Evolutionary conservation across 2,888 invertebrate species (phyloP).

Genomic region (Agrilus biguttatus): DNA sequence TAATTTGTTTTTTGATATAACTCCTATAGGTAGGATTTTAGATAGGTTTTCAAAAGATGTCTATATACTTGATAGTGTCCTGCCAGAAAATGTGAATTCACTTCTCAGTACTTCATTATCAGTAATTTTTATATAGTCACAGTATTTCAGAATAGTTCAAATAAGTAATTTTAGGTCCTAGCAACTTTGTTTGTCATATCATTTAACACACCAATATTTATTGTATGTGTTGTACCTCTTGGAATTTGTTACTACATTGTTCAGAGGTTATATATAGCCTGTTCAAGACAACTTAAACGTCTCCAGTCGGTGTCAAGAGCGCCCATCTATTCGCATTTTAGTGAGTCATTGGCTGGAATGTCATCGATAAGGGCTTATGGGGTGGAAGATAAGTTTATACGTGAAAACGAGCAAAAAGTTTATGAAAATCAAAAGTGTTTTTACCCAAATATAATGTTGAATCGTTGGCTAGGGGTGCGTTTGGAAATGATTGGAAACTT

Average conservation of each 20-base stretch:
- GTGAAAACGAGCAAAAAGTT: constrained; percentile 35
- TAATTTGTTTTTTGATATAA: constrained; percentile 64
- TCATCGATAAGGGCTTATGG: constrained; percentile 34
- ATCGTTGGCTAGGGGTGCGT: constrained; percentile 30
- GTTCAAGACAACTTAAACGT: constrained; percentile 11
- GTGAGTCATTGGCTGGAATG: constrained; percentile 30
- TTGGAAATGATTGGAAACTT: constrained; percentile 37
- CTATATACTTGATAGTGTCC: constrained; percentile 53
- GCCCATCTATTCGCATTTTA: constrained; percentile 40
- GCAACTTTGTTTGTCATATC: background rate
- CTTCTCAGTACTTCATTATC: constrained; percentile 52
- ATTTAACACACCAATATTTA: background rate
- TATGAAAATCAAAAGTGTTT: constrained; percentile 36
- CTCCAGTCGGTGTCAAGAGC: constrained; percentile 21
- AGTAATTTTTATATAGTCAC: constrained; percentile 32
- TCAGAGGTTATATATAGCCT: constrained; percentile 23
- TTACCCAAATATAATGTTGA: constrained; percentile 34
- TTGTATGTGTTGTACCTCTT: background rate
- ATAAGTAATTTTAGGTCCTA: background rate
- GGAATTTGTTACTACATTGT: background rate
- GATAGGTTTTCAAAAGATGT: constrained; percentile 66
- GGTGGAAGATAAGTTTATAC: constrained; percentile 31
- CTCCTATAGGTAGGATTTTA: constrained; percentile 62
- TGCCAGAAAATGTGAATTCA: constrained; percentile 55
- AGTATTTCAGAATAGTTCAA: background rate